Evolutionary conservation across 2,888 invertebrate species (phyloP).

Genomic region (Drosophila suboccidentalis): DNA sequence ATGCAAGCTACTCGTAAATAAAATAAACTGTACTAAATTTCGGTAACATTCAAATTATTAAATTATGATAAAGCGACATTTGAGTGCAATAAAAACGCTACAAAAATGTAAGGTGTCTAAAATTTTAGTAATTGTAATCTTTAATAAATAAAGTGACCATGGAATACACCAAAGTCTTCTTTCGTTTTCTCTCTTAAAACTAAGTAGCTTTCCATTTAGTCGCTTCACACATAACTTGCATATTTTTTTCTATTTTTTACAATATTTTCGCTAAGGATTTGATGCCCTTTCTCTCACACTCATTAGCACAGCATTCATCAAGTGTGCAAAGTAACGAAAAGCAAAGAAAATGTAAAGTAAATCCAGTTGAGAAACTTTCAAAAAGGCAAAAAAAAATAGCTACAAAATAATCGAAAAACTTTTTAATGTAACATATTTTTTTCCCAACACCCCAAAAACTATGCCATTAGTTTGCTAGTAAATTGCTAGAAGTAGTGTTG

Average conservation of each 20-base stretch:
- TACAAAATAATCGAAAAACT: slow-evolving; percentile 71
- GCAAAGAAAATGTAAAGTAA: slow-evolving; percentile 33
- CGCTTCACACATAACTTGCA: slow-evolving; percentile 23
- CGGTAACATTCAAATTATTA: not conserved
- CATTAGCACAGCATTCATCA: slow-evolving; percentile 56
- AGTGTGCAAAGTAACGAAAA: slow-evolving; percentile 32
- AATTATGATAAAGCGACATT: not conserved
- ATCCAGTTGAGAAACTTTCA: slow-evolving; percentile 39
- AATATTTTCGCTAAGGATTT: slow-evolving; percentile 1
- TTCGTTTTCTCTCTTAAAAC: not conserved
- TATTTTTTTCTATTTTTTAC: slow-evolving; percentile 8
- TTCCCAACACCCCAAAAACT: slow-evolving; percentile 31
- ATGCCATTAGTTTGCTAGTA: slow-evolving; percentile 38
- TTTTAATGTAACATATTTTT: slow-evolving; percentile 50
- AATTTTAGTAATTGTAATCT: too few species aligned
- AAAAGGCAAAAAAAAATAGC: slow-evolving; percentile 30
- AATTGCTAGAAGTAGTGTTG: slow-evolving; percentile 18
- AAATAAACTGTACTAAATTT: not conserved
- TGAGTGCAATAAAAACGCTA: too few species aligned
- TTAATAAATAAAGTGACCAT: too few species aligned
- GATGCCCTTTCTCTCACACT: slow-evolving; percentile 20
- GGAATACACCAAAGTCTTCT: too few species aligned
- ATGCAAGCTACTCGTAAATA: too few species aligned
- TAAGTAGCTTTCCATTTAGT: slow-evolving; percentile 35
- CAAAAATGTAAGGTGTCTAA: too few species aligned